Percentiles rank a stretch among this genome's conserved stretches.
Conservation (phyloP, 1,140 invertebrate genomes). For the Vanessa atalanta region DNA sequence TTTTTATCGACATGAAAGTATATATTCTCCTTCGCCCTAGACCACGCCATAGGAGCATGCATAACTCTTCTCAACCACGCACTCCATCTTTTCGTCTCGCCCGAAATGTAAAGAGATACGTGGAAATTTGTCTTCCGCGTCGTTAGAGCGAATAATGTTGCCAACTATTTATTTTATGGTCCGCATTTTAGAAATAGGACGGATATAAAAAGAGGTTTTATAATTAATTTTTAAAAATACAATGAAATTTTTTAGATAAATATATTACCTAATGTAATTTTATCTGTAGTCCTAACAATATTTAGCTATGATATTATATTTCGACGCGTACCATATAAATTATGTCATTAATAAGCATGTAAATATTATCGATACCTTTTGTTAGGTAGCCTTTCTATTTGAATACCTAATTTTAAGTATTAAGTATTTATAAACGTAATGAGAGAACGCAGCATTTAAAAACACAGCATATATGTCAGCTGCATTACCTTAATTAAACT, state of each 20-base stretch:
- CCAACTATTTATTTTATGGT: conserved; percentile 59
- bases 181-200: conserved; percentile 20
- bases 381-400: too few relatives aligned
- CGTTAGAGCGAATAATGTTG: conserved; percentile 69
- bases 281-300: too few relatives aligned
- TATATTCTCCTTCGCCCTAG: not conserved
- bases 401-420: too few relatives aligned
- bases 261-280: too few relatives aligned
- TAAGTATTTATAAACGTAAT: too few relatives aligned
- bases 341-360: too few relatives aligned
- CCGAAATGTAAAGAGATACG: conserved; percentile 62
- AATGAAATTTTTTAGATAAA: too few relatives aligned
- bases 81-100: conserved; percentile 52
- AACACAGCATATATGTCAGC: not conserved
- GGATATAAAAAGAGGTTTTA: conserved; percentile 21
- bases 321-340: too few relatives aligned
- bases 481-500: conserved; percentile 7
- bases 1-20: conserved; percentile 8
- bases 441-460: not conserved
- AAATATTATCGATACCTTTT: too few relatives aligned
- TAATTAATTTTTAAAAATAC: conserved; percentile 19
- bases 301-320: too few relatives aligned
- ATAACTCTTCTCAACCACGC: conserved; percentile 34
- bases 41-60: conserved; percentile 14
- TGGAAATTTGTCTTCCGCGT: conserved; percentile 62